Evolutionary conservation across 35 echinoderm and acorn worm genomes (phyloP).

Genomic region (Holothuria glaberrima): DNA sequence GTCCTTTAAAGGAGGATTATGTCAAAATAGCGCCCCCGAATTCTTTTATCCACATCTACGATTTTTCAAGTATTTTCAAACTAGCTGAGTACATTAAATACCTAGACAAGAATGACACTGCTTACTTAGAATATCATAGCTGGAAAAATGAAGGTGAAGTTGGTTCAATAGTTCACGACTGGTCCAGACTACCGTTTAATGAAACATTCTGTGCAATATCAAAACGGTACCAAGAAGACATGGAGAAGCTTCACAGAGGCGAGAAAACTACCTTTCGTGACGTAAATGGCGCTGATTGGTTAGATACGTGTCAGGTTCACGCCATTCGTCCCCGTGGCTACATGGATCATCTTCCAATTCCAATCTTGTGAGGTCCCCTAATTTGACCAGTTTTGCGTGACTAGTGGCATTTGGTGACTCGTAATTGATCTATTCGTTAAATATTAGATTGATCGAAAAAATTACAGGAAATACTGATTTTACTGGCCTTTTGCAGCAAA

Average conservation of each 20-base stretch:
- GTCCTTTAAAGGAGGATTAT: conserved; percentile 41
- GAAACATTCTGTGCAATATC: conserved; percentile 47
- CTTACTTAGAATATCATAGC: conserved; percentile 32
- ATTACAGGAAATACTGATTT: neutral
- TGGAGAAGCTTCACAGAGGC: neutral
- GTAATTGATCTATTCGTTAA: neutral
- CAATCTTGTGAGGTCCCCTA: neutral
- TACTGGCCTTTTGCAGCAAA: neutral
- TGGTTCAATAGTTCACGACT: conserved; percentile 11
- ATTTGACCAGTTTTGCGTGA: too few species aligned
- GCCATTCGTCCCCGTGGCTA: conserved; percentile 39
- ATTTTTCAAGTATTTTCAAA: conserved; percentile 26
- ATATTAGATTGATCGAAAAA: too few species aligned
- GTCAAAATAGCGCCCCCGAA: conserved; percentile 1
- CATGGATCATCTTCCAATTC: conserved; percentile 48
- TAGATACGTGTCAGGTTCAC: conserved; percentile 44
- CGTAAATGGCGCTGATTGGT: conserved; percentile 52
- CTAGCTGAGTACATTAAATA: conserved; percentile 15
- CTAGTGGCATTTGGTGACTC: too few species aligned
- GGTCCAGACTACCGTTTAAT: conserved; percentile 28
- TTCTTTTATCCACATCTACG: conserved; percentile 52
- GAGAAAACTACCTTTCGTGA: neutral
- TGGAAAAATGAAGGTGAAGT: conserved; percentile 24
- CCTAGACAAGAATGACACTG: conserved; percentile 5
- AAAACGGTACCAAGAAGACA: conserved; percentile 14